Base-by-base conservation (phyloP, 2,888 invertebrate species). In the Acholoe squamosa region DNA sequence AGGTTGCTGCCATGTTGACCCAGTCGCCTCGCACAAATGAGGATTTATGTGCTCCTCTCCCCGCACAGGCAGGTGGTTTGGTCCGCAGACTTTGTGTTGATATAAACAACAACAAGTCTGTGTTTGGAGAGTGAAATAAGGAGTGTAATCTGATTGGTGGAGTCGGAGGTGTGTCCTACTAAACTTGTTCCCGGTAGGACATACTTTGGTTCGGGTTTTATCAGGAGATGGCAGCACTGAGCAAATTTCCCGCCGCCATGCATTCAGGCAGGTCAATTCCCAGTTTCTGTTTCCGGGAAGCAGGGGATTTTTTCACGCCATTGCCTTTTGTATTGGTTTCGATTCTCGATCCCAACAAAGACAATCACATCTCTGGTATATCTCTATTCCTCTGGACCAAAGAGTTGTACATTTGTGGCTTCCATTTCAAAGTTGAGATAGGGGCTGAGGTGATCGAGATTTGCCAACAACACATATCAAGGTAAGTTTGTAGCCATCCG, bases 1-100 rank as follows among this genome's bases (percentile, higher is more conserved):
- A 86, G 54, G 86, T 86, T 86, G 86, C 86, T 54, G 86, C 86
- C 86, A 86, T 86, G 86, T 54, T 86, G 86, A 80, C 80, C 71
- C 71, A 71, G 71, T 14, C 71, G 7, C 61, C n/a, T 61, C n/a
- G 14, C 25, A 71, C 14, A 71, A 71, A 16, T 71, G 71, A 71
- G 25, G 71, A 25, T 71, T 25, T 0, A 71, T 28, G 14, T 71
- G 28, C 71, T 25, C 28, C 25, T 28, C 28, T 28, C 71, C 28
- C 19, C 19, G 7, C 67, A n/a, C 7, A 16, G 67, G 67, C 67
- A 19, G 5, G 67, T 67, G 67, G 14, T 67, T n/a, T 12, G 14
- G 12, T 67, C 43, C 43, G 43, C 5, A 43, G 43, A 7, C 61
- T 61, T 61, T 7, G 22, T 71, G 7, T 5, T 22, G 28, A 14